Base-by-base conservation (phyloP, 1,140 invertebrate genomes). In the Tetraneura akinire region DNA sequence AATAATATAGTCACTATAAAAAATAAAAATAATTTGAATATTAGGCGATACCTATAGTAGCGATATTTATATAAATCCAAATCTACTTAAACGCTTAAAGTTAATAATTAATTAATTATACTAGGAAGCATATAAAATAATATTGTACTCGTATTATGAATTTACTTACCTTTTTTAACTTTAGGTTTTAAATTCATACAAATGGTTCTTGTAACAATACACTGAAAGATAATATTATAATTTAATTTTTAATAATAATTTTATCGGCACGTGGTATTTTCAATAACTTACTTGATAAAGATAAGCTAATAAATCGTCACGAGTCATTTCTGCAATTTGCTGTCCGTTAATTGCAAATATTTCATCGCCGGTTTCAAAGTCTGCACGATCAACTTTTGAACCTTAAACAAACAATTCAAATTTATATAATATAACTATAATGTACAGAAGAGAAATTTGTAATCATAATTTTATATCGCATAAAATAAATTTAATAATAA, bases 361-460 rank as follows among this genome's bases (percentile, higher is more conserved):
- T n/a, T 78, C 74, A 78, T 78, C 74, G 32, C 74, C 74, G 0
- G 74, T 78, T 78, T 78, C 74, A 16, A 78, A 78, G 23, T 78
- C 74, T 5, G 74, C 37, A 0, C 74, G 74, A 14, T 78, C 74
- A 10, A 78, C 74, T 62, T 78, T 78, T 45, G 74, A 78, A 13
- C 74, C 74, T 78, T 60, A 47, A 78, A 6, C 21, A 45, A 47
- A 9, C 1, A 23, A 21, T 32, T 42, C 13, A 10, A 68, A 6
- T 68, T 45, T 23, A 23, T 21, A 45, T 66, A 42, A 68, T n/a
- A n/a, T n/a, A n/a, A n/a, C n/a, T n/a, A n/a, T n/a, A n/a, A n/a
- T n/a, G n/a, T n/a, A n/a, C n/a, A n/a, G n/a, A n/a, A n/a, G n/a
- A n/a, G n/a, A n/a, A n/a, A n/a, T n/a, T n/a, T n/a, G n/a, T n/a